phyloP scores from a whole-genome alignment of 2,113 vertebrate species.

The Coptodon rendalli region DNA sequence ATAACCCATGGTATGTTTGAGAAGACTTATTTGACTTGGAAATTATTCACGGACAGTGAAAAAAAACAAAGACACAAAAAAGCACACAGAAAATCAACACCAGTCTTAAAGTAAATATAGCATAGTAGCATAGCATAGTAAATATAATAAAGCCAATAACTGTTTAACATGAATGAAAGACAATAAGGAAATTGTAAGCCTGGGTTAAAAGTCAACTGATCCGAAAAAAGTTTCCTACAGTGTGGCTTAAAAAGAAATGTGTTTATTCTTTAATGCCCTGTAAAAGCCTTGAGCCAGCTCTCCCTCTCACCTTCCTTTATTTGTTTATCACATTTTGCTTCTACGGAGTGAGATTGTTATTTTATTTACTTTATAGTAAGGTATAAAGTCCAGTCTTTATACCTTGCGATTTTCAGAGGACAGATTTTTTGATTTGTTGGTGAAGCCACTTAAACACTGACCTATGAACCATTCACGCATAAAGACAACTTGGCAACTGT shows the following conservation, averaged over 20 bases:
- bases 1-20: background rate
- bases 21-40: background rate
- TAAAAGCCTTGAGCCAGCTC: background rate
- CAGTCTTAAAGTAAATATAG: background rate
- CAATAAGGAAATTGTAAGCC: background rate
- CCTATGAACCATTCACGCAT: background rate
- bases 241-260: background rate
- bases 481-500: background rate
- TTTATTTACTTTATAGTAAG: background rate
- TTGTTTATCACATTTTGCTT: background rate
- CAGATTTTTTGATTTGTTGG: background rate
- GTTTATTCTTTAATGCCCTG: background rate
- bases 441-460: background rate
- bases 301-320: background rate
- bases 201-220: background rate
- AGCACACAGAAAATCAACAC: background rate
- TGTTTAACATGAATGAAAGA: background rate
- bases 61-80: background rate
- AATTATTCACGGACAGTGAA: background rate
- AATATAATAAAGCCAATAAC: background rate
- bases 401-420: background rate
- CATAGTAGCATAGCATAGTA: fast-evolving
- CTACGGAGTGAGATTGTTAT: background rate
- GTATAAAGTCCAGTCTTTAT: background rate
- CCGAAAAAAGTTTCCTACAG: background rate